A percentile compares a stretch with the other conserved stretches of the same genome.
These are phyloP conservation scores for Coturnix japonica DNA, from an alignment of 2,113 vertebrate genomes.

Conservation along the genomic window DNA sequence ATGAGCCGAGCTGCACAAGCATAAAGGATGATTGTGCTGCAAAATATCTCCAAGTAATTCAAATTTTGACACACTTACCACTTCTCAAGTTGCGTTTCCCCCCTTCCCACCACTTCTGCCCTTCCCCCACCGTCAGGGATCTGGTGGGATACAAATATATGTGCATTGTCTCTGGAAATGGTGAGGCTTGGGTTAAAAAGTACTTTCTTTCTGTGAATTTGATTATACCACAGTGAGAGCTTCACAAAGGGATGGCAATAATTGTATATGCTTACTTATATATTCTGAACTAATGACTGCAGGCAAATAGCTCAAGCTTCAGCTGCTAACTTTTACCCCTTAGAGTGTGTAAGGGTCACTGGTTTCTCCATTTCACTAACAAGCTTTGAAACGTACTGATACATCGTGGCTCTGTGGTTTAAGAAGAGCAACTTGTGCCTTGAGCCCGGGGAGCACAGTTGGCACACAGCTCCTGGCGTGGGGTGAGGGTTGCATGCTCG, in stretches of 20 bases:
- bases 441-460: background rate
- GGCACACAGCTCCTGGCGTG: background rate
- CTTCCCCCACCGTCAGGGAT: conserved; percentile 14
- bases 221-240: background rate
- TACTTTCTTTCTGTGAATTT: background rate
- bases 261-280: fast-evolving
- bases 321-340: background rate
- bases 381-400: fast-evolving
- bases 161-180: conserved; percentile 37
- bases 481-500: background rate
- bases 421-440: background rate
- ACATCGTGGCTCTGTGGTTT: background rate
- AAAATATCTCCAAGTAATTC: conserved; percentile 43
- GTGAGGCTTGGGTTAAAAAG: background rate
- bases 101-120: background rate
- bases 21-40: conserved; percentile 63
- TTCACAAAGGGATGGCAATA: background rate
- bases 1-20: conserved; percentile 24
- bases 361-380: fast-evolving
- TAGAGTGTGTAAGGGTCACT: fast-evolving
- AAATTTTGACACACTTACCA: conserved; percentile 48
- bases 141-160: conserved; percentile 56
- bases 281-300: background rate
- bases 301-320: background rate
- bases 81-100: conserved; percentile 49